Evolutionary conservation across 2,113 vertebrate species (phyloP), one percentile per base, ranked within the genome.

Genomic region (Promerops cafer): DNA sequence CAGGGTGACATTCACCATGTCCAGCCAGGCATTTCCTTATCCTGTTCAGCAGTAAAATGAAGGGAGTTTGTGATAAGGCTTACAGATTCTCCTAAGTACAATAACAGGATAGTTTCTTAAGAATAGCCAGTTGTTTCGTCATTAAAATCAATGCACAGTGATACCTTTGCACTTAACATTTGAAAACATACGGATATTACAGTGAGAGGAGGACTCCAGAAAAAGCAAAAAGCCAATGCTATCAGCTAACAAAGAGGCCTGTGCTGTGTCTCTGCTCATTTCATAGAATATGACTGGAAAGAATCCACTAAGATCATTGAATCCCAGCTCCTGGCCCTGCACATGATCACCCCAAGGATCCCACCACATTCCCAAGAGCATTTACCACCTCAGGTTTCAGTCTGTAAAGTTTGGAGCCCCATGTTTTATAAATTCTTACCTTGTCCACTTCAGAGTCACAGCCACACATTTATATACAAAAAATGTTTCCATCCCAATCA

Each of bases 121-220:
- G 13, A 89, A 71, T 17, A 63, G 30, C 17, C 31, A 37, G 10
- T 71, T 87, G 24, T 64, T 92, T 47, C 2, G 1, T 47, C 4
- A 7, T 56, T 83, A 35, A 85, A 50, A 68, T 63, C 15, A 78
- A 85, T 17, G 11, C 18, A 35, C 2, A 3, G 35, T 59, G 24
- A 35, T 35, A 64, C 45, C 63, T 92, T 50, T 68, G 39, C 45
- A 56, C 13, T 64, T 63, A 33, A 50, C 3, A 7, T 69, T 60
- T 59, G 37, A 76, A 63, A 83, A 53, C 39, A 11, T 19, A 35
- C 0, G 0, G 30, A 3, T 47, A 14, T 44, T 83, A n/a, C 1
- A n/a, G 49, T 28, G n/a, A 75, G 74, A 52, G 30, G 44, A 64
- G 3, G 22, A 45, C 30, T 31, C 39, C 61, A 63, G 56, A 28